Conservation (phyloP, 2,797 vertebrate species). For the Diglossa cyanea region DNA sequence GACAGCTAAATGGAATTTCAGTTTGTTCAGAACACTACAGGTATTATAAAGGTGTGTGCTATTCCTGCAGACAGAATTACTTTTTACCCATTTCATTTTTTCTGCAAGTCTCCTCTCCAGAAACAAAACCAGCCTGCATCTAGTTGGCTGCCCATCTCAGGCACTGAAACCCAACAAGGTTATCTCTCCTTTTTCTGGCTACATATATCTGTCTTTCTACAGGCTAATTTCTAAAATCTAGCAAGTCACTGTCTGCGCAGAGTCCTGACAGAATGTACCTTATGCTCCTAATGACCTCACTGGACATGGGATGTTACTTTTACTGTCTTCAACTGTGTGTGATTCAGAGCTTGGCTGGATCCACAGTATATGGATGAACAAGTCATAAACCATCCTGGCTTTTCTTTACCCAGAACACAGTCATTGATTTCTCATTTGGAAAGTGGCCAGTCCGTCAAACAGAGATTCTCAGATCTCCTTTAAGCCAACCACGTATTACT, state of each 20-base stretch:
- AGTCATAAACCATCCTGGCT: slow-evolving; percentile 38
- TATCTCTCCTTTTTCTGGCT: background rate
- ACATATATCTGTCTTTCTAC: background rate
- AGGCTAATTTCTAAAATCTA: slow-evolving; percentile 7
- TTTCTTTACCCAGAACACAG: slow-evolving; percentile 30
- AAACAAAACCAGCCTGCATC: background rate
- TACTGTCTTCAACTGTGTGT: background rate
- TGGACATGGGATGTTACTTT: background rate
- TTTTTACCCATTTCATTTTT: background rate
- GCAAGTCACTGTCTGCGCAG: background rate
- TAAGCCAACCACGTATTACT: background rate
- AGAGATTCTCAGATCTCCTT: background rate
- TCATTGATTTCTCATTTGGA: slow-evolving; percentile 56
- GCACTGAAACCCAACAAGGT: background rate
- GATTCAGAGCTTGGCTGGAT: slow-evolving; percentile 32
- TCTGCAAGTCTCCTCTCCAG: background rate
- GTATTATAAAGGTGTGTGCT: background rate
- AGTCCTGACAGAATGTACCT: background rate
- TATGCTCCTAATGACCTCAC: background rate
- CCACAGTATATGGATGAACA: background rate
- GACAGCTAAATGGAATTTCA: background rate
- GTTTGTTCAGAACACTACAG: background rate
- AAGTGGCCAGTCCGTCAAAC: background rate
- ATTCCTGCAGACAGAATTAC: background rate
- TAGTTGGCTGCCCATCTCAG: background rate